A percentile compares a stretch with the other conserved stretches of the same genome.
phyloP scores from a whole-genome alignment of 2,888 invertebrate genomes.

The Pseudococcus longispinus region DNA sequence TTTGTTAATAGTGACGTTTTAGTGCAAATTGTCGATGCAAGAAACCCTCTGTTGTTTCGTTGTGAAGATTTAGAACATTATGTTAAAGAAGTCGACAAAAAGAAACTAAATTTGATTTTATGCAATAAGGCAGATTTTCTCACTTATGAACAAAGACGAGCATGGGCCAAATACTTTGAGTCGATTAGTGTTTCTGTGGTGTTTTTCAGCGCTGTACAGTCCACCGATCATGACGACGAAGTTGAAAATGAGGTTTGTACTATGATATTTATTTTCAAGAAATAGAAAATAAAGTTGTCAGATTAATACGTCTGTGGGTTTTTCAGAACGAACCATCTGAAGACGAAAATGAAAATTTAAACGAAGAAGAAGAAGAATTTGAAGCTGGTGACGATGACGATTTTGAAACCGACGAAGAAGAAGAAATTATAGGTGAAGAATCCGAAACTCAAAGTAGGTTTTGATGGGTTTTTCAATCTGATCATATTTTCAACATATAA shows the following conservation, averaged over 20 bases:
- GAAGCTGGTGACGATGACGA: conserved; percentile 62
- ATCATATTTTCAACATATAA: not conserved
- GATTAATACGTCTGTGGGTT: not conserved
- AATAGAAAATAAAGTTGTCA: conserved; percentile 28
- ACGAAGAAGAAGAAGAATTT: conserved; percentile 57
- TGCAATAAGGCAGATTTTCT: conserved; percentile 96
- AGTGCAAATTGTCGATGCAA: conserved; percentile 93
- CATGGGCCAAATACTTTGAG: conserved; percentile 87
- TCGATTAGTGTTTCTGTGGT: conserved; percentile 74
- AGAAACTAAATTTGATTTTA: conserved; percentile 82
- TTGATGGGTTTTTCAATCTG: not conserved
- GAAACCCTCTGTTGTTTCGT: conserved; percentile 92
- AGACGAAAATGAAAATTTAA: conserved; percentile 60
- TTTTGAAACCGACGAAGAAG: conserved; percentile 66
- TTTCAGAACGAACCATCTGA: conserved; percentile 59
- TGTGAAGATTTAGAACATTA: conserved; percentile 91
- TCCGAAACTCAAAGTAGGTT: conserved; percentile 62
- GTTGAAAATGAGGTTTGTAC: conserved; percentile 59
- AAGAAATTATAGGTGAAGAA: conserved; percentile 67
- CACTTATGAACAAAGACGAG: conserved; percentile 76
- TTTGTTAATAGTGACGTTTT: conserved; percentile 77
- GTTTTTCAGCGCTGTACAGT: conserved; percentile 88
- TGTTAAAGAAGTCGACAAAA: conserved; percentile 75
- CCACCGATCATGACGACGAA: conserved; percentile 63
- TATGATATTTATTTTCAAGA: not conserved